Base-by-base conservation (phyloP, 2,113 vertebrate species). In the Copsychus sechellarum region DNA sequence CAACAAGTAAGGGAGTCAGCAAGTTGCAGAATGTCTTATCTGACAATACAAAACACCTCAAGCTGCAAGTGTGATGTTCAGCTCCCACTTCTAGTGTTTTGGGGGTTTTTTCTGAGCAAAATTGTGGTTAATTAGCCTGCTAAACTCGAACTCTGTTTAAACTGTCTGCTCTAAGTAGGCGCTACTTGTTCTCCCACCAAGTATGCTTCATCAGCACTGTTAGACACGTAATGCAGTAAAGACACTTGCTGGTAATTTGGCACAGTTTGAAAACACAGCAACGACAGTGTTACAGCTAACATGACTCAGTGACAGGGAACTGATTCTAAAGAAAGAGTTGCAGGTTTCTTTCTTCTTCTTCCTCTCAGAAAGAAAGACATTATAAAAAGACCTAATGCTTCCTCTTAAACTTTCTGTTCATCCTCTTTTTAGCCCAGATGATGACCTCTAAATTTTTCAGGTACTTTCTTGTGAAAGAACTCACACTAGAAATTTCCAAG, bases 191-290 rank as follows among this genome's bases (percentile, higher is more conserved):
- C 95, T 97, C 92, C 91, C 91, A 93, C 94, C 92, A 67, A 94
- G 95, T 67, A 90, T 56, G 88, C 94, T 95, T 94, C 95, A 94
- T 96, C 97, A 98, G 97, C 98, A 98, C 97, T 96, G 96, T 97
- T 96, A 97, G 97, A 98, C 97, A 96, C 95, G 97, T 97, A 96
- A 97, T 96, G 93, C 96, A 98, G 97, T 97, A 98, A 99, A 99
- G 99, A 99, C 99, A 99, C 99, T 98, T 98, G 98, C 98, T 99
- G 99, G 98, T 98, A 98, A 97, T 98, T 98, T 99, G 99, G 99
- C 99, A 99, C 98, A 97, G 97, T 98, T 98, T 92, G 98, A 97
- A 97, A 98, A 96, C 95, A 96, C 84, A 96, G 82, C 93, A 64
- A 94, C 8, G 5, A 94, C 95, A 95, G 73, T 53, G 77, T 76